Evolutionary conservation across 2,888 invertebrate species (phyloP).

Genomic region (Sclerodermus sp.): DNA sequence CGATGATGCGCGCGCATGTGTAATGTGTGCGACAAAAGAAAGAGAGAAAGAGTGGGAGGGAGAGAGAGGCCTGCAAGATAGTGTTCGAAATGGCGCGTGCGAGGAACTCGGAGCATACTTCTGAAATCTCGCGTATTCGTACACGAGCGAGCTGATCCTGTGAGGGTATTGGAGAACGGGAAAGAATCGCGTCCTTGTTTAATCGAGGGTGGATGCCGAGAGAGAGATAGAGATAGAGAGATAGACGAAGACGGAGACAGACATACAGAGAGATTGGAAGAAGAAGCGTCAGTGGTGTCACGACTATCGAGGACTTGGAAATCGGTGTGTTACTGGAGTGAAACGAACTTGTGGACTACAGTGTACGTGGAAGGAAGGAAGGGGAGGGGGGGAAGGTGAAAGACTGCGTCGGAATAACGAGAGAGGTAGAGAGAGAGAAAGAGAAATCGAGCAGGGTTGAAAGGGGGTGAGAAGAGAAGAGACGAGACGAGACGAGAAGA

Average conservation of each 20-base stretch:
- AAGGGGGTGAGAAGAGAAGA: too few relatives aligned
- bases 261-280: neutral
- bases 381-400: too few relatives aligned
- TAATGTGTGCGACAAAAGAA: conserved; percentile 16
- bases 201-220: neutral
- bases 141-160: conserved; percentile 20
- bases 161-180: conserved; percentile 11
- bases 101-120: conserved; percentile 16
- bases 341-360: conserved; percentile 5
- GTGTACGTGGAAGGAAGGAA: too few relatives aligned
- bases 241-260: neutral
- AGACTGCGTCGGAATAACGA: conserved; percentile 8
- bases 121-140: conserved; percentile 21
- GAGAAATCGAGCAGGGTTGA: conserved; percentile 15
- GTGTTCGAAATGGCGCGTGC: conserved; percentile 24
- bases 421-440: conserved; percentile 11
- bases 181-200: conserved; percentile 11
- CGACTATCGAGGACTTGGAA: conserved; percentile 7
- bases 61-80: conserved; percentile 5
- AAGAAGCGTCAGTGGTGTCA: conserved; percentile 1
- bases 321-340: conserved; percentile 8
- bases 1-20: conserved; percentile 40
- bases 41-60: conserved; percentile 10
- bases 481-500: too few relatives aligned
- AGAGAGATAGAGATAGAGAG: neutral